Conservation (phyloP, 2,797 vertebrate genomes). For the Scomberomorus guttatus region DNA sequence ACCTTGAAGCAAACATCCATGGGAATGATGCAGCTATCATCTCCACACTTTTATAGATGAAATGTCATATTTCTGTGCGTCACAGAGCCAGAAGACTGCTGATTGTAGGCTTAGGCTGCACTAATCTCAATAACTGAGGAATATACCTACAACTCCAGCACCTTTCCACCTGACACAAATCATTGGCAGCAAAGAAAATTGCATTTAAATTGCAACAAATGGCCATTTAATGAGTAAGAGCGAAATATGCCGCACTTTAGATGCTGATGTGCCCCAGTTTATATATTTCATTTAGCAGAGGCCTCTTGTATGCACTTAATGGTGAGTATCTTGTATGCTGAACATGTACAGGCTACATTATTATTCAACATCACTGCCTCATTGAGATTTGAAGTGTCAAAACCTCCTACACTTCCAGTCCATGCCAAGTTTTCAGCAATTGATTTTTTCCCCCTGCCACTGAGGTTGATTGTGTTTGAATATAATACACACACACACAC, state of each 20-base stretch:
- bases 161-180: slow-evolving; percentile 36
- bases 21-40: slow-evolving; percentile 30
- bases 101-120: slow-evolving; percentile 1
- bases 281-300: slow-evolving; percentile 35
- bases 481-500: not conserved
- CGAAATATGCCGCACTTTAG: slow-evolving; percentile 48
- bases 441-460: slow-evolving; percentile 38
- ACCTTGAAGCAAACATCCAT: slow-evolving; percentile 46
- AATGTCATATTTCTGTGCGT: slow-evolving; percentile 18
- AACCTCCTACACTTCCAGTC: slow-evolving; percentile 67
- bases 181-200: slow-evolving; percentile 20
- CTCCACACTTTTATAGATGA: slow-evolving; percentile 15
- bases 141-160: slow-evolving; percentile 9
- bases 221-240: slow-evolving; percentile 49
- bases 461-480: slow-evolving; percentile 34
- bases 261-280: slow-evolving; percentile 26
- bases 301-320: slow-evolving; percentile 57
- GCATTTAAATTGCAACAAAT: slow-evolving; percentile 48
- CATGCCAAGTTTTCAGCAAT: slow-evolving; percentile 55
- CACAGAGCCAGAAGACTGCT: not conserved
- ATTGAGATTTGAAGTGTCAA: slow-evolving; percentile 70
- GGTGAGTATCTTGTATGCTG: slow-evolving; percentile 50
- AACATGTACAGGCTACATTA: slow-evolving; percentile 46
- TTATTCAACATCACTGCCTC: slow-evolving; percentile 66
- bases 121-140: slow-evolving; percentile 14